Evolutionary conservation across 1,140 invertebrate species (phyloP).

Genomic region (Pygmarrhopalites habei): DNA sequence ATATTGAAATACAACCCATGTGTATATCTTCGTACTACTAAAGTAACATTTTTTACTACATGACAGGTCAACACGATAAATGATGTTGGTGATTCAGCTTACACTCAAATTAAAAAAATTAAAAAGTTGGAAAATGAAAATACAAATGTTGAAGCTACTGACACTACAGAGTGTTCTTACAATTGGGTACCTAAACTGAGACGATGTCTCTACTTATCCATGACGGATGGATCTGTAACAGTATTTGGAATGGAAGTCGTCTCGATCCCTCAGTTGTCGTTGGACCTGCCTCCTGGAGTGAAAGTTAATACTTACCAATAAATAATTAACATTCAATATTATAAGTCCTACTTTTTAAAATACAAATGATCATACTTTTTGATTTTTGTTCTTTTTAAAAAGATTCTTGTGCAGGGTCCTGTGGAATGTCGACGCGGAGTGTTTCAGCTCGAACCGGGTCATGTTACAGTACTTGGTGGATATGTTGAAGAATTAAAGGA

Average conservation of each 20-base stretch:
- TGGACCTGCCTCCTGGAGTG: conserved; percentile 55
- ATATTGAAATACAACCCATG: not conserved
- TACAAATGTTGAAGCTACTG: conserved; percentile 44
- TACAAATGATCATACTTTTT: conserved; percentile 4
- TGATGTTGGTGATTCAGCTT: conserved; percentile 55
- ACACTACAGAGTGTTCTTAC: conserved; percentile 43
- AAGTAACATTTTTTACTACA: not conserved
- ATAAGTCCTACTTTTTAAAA: conserved; percentile 11
- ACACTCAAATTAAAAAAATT: conserved; percentile 57
- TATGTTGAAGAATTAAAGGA: conserved; percentile 60
- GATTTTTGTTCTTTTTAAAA: conserved; percentile 21
- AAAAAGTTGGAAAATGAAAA: conserved; percentile 52
- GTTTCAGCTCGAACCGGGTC: conserved; percentile 57
- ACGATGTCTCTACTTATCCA: conserved; percentile 61
- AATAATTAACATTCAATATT: conserved; percentile 3
- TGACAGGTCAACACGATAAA: conserved; percentile 42
- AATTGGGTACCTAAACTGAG: conserved; percentile 49
- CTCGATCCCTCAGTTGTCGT: conserved; percentile 54
- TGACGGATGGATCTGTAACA: conserved; percentile 68
- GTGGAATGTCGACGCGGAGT: conserved; percentile 62
- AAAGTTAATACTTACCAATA: conserved; percentile 48
- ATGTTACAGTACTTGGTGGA: conserved; percentile 62
- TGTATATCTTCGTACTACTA: too few relatives aligned
- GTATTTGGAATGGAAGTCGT: conserved; percentile 66
- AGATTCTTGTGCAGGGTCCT: conserved; percentile 56